These are phyloP conservation scores for Rhinichthys klamathensis DNA, from an alignment of 2,113 vertebrate genomes.

Conservation along the genomic window DNA sequence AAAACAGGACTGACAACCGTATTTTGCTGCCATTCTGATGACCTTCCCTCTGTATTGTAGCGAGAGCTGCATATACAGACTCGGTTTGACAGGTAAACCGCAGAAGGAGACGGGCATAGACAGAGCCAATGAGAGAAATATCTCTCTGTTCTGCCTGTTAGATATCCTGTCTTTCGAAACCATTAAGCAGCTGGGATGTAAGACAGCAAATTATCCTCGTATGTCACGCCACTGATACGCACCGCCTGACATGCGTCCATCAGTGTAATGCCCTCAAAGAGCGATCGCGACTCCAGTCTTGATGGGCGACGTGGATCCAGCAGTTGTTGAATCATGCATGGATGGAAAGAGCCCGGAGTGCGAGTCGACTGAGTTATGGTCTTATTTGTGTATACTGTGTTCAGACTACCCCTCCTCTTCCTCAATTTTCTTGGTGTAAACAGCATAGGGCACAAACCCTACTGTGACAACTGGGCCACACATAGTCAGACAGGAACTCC, in stretches of 20 bases:
- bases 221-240: constrained; percentile 58
- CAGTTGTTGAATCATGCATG: constrained; percentile 23
- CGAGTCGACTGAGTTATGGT: constrained; percentile 17
- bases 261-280: constrained; percentile 60
- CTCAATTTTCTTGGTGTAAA: constrained; percentile 33
- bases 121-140: constrained; percentile 56
- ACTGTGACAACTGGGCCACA: constrained; percentile 47
- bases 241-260: constrained; percentile 65
- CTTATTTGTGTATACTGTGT: constrained; percentile 38
- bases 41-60: neutral
- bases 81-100: constrained; percentile 66
- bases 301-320: constrained; percentile 41
- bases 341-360: constrained; percentile 16
- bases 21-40: neutral
- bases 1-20: neutral
- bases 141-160: constrained; percentile 55
- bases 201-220: constrained; percentile 61
- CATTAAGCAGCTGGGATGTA: constrained; percentile 58
- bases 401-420: constrained; percentile 23
- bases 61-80: neutral
- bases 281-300: constrained; percentile 18
- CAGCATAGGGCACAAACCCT: constrained; percentile 48
- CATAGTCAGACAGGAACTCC: constrained; percentile 19
- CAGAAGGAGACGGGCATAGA: constrained; percentile 59
- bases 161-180: constrained; percentile 57